These are phyloP conservation scores for Phalanger gymnotis DNA, from an alignment of 2,797 vertebrate species.

Conservation along the genomic window DNA sequence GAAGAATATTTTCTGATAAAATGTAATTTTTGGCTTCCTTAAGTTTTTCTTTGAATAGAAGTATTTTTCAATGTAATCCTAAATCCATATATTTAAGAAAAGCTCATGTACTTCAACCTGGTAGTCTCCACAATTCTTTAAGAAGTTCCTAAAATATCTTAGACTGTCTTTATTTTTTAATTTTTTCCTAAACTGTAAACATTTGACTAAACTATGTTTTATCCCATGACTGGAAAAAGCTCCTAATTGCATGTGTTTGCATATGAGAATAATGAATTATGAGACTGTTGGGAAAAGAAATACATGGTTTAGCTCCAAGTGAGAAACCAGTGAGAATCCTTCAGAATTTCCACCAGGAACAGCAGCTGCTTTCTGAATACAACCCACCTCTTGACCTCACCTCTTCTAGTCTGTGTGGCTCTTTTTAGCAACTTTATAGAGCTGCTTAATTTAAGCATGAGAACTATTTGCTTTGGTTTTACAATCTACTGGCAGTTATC, in stretches of 20 bases:
- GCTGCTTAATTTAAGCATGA: constrained; percentile 72
- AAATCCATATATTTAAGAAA: constrained; percentile 17
- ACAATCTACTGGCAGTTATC: constrained; percentile 61
- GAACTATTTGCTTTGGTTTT: constrained; percentile 73
- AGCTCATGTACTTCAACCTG: not conserved
- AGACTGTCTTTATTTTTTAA: constrained; percentile 17
- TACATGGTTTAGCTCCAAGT: constrained; percentile 65
- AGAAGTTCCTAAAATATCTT: not conserved
- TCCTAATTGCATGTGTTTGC: constrained; percentile 56
- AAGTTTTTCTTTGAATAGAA: not conserved
- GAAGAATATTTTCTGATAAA: not conserved
- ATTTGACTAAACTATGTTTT: constrained; percentile 43
- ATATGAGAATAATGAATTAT: constrained; percentile 68
- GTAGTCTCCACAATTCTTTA: not conserved
- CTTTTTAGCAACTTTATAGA: constrained; percentile 58
- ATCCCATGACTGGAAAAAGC: constrained; percentile 37
- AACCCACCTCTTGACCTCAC: constrained; percentile 57
- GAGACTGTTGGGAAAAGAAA: constrained; percentile 63
- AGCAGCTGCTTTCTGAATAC: constrained; percentile 32
- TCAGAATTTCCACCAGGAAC: constrained; percentile 61
- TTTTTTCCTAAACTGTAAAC: constrained; percentile 11
- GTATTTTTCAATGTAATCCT: constrained; percentile 29
- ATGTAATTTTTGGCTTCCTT: constrained; percentile 12
- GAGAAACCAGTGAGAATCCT: constrained; percentile 65
- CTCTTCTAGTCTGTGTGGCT: constrained; percentile 68